Evolutionary conservation across 2,113 vertebrate species (phyloP).

Genomic region (Vombatus ursinus): DNA sequence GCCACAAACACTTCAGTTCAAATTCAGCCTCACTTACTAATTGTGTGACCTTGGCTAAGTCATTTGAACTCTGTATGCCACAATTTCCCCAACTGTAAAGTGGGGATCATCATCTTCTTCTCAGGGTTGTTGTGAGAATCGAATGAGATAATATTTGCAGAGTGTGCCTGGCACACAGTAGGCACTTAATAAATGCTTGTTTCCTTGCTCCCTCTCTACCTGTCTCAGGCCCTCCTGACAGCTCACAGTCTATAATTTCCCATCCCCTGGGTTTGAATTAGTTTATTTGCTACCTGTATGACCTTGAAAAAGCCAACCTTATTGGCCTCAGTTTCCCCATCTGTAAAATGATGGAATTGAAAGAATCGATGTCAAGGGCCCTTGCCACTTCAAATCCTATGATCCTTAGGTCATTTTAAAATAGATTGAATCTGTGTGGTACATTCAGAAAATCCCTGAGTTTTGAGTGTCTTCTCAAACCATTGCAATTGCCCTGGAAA

Average conservation of each 20-base stretch:
- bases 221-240: background rate
- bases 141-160: background rate
- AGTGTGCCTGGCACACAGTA: background rate
- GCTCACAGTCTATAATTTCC: background rate
- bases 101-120: background rate
- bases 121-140: background rate
- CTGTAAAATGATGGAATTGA: background rate
- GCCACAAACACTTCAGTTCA: background rate
- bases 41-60: background rate
- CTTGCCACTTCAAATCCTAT: background rate
- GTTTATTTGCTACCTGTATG: background rate
- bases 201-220: background rate
- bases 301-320: background rate
- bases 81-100: background rate
- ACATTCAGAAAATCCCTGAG: background rate
- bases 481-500: background rate
- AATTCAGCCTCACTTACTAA: background rate
- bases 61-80: background rate
- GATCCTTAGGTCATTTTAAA: background rate
- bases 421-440: background rate
- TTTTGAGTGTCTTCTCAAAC: background rate
- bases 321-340: background rate
- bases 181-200: background rate
- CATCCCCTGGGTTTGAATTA: no score
- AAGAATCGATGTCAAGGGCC: background rate